Evolutionary conservation across 2,888 invertebrate genomes (phyloP).

Genomic region (Sinhomidia bicolor): DNA sequence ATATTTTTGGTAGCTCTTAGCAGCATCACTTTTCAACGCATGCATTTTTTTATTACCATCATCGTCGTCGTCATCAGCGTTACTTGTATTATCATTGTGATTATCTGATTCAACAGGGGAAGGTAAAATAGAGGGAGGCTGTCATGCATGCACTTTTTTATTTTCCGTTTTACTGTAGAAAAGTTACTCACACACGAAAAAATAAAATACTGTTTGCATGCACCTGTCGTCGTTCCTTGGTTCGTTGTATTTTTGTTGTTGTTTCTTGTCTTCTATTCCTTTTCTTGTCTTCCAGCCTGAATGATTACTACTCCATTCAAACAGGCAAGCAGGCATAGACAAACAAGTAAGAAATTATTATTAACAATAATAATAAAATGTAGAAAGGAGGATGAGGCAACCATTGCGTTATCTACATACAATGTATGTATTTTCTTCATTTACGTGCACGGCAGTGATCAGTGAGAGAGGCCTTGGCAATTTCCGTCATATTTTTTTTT

Average conservation of each 20-base stretch:
- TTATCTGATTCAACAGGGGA: slow-evolving; percentile 28
- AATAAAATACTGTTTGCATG: slow-evolving; percentile 57
- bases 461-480: slow-evolving; percentile 61
- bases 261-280: background rate
- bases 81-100: slow-evolving; percentile 37
- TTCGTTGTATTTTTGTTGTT: background rate
- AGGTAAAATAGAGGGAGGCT: slow-evolving; percentile 18
- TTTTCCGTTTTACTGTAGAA: background rate
- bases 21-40: background rate
- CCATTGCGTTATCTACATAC: background rate
- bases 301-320: background rate
- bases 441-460: background rate
- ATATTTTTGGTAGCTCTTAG: slow-evolving; percentile 7
- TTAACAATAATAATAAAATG: too few species aligned
- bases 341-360: too few species aligned
- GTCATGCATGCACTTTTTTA: slow-evolving; percentile 63
- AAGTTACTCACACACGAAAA: background rate
- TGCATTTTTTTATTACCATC: slow-evolving; percentile 12
- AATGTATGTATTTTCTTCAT: background rate
- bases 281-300: slow-evolving; percentile 22
- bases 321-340: background rate
- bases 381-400: background rate
- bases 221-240: slow-evolving; percentile 61
- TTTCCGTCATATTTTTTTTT: slow-evolving; percentile 67
- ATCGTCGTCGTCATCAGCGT: background rate